Evolutionary conservation across 2,888 invertebrate species (phyloP).

Genomic region (Campoletis raptor): DNA sequence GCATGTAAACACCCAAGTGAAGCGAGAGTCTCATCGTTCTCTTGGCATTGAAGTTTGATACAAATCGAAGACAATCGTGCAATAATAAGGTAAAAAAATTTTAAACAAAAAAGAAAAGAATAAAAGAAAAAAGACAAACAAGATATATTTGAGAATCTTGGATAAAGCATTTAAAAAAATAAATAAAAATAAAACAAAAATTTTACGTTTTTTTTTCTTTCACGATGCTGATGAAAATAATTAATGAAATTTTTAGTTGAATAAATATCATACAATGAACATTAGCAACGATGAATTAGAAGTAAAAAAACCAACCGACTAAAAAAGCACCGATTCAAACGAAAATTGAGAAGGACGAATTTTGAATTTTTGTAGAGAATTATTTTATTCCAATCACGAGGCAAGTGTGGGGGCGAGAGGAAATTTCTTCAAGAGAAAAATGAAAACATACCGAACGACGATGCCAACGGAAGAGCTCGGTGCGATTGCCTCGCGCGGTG

Average conservation of each 20-base stretch:
- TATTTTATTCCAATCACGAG: background rate
- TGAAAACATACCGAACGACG: constrained; percentile 81
- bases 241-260: background rate
- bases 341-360: constrained; percentile 17
- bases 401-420: background rate
- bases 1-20: constrained; percentile 20
- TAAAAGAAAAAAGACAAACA: background rate
- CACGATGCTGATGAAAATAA: background rate
- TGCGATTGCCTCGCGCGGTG: constrained; percentile 79
- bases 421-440: constrained; percentile 50
- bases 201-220: background rate
- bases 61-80: background rate
- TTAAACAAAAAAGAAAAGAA: background rate
- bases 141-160: background rate
- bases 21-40: constrained; percentile 46
- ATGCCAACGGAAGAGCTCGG: constrained; percentile 80
- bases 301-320: background rate
- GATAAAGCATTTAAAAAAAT: background rate
- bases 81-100: background rate
- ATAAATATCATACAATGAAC: background rate
- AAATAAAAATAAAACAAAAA: background rate
- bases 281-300: background rate
- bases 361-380: background rate
- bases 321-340: background rate
- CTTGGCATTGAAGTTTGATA: constrained; percentile 58